Conservation (phyloP, 1,140 invertebrate genomes). For the Eriosoma lanigerum region DNA sequence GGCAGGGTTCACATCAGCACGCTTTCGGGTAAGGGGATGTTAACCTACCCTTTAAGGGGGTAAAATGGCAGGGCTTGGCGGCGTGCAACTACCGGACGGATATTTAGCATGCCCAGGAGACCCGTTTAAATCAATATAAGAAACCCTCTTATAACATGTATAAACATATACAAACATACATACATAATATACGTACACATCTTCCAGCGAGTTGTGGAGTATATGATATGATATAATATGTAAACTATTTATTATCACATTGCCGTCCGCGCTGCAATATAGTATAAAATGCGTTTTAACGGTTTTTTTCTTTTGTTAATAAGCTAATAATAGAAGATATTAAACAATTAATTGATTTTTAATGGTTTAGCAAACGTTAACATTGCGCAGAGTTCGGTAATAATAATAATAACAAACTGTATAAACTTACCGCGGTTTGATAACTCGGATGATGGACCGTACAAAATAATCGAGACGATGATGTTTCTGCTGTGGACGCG, state of each 20-base stretch:
- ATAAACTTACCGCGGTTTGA: not conserved
- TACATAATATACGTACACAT: not conserved
- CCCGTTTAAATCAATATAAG: constrained; percentile 52
- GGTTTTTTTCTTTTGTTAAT: not conserved
- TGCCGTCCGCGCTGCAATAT: no score
- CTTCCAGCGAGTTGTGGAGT: not conserved
- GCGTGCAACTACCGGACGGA: constrained; percentile 23
- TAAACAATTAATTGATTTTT: no score
- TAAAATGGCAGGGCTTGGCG: constrained; percentile 20
- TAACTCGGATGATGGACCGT: no score
- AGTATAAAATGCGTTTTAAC: not conserved
- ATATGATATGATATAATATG: not conserved
- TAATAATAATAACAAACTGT: not conserved
- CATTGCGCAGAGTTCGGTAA: no score
- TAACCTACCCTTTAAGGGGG: constrained; percentile 25
- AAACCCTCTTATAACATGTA: constrained; percentile 43
- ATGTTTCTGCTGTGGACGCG: constrained; percentile 8
- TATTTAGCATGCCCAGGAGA: constrained; percentile 50
- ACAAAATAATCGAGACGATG: not conserved
- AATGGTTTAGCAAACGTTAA: no score
- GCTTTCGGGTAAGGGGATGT: not conserved
- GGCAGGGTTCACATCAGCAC: not conserved
- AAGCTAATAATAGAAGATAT: not conserved
- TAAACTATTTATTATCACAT: not conserved
- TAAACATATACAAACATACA: constrained; percentile 3